These are phyloP conservation scores for Thaumatotibia leucotreta DNA, from an alignment of 1,140 invertebrate genomes.

Conservation along the genomic window DNA sequence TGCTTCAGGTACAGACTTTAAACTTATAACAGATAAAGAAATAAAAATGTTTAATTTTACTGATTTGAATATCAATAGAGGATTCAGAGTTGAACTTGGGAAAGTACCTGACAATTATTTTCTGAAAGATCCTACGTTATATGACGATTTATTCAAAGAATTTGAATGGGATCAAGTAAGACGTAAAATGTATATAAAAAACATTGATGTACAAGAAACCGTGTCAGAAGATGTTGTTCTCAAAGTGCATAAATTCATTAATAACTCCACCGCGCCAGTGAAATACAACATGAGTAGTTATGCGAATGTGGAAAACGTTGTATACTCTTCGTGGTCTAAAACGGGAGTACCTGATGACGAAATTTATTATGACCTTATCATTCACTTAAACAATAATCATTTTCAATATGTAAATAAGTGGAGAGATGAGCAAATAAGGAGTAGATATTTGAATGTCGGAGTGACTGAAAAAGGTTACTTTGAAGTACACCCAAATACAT, in stretches of 20 bases:
- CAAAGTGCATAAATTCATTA: conserved; percentile 32
- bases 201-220: conserved; percentile 20
- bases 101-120: conserved; percentile 42
- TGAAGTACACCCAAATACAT: conserved; percentile 28
- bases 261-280: conserved; percentile 30
- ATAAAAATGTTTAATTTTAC: conserved; percentile 44
- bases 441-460: conserved; percentile 26
- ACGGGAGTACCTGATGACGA: conserved; percentile 34
- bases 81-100: conserved; percentile 38
- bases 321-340: conserved; percentile 34
- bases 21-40: conserved; percentile 39
- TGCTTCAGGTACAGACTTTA: conserved; percentile 32
- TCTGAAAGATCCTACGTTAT: conserved; percentile 44
- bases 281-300: conserved; percentile 23
- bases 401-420: conserved; percentile 33
- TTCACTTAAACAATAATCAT: conserved; percentile 25
- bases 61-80: conserved; percentile 40
- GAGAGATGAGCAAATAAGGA: conserved; percentile 30
- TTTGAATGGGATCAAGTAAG: conserved; percentile 42
- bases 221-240: conserved; percentile 33
- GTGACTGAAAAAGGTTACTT: conserved; percentile 27
- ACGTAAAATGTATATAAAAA: conserved; percentile 31
- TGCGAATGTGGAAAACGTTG: conserved; percentile 28
- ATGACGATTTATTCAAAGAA: conserved; percentile 38
- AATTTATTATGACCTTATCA: conserved; percentile 29